Percentiles rank a stretch among this genome's conserved stretches.
Evolutionary conservation across 2,888 invertebrate species (phyloP).

Genomic region (Eumerus sabulonum): DNA sequence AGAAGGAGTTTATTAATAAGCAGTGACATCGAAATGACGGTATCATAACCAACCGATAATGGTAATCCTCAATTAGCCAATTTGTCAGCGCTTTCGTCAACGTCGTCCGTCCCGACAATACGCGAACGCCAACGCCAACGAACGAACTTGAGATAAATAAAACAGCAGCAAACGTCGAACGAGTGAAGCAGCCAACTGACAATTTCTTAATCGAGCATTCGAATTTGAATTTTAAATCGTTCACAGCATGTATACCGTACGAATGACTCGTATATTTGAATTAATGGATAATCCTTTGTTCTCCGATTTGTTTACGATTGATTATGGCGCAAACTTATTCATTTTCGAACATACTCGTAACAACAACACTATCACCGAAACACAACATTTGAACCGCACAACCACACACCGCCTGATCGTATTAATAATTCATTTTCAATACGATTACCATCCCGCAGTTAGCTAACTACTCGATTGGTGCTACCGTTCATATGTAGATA

Average conservation of each 20-base stretch:
- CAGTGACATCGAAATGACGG: conserved; percentile 40
- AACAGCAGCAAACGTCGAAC: conserved; percentile 7
- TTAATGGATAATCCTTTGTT: conserved; percentile 67
- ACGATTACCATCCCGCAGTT: conserved; percentile 11
- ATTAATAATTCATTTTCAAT: conserved; percentile 64
- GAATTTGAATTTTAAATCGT: conserved; percentile 68
- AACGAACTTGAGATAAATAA: conserved; percentile 6
- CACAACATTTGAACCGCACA: too few relatives aligned
- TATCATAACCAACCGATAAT: conserved; percentile 42
- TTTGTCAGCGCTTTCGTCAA: conserved; percentile 63
- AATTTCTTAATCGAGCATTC: conserved; percentile 62
- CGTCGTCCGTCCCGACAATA: conserved; percentile 6
- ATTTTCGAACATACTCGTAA: conserved; percentile 31
- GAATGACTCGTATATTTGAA: conserved; percentile 55
- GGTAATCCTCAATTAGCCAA: conserved; percentile 65
- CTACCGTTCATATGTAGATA: not conserved
- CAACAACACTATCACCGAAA: conserved; percentile 13
- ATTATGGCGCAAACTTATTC: conserved; percentile 65
- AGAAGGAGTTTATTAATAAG: conserved; percentile 30
- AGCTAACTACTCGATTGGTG: not conserved
- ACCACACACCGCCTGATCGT: conserved; percentile 8
- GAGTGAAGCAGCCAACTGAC: conserved; percentile 11
- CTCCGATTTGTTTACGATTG: conserved; percentile 65
- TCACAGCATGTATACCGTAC: conserved; percentile 56
- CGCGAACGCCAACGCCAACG: not conserved